Base-by-base conservation (phyloP, 2,797 vertebrate genomes). In the Australoheros facetus region DNA sequence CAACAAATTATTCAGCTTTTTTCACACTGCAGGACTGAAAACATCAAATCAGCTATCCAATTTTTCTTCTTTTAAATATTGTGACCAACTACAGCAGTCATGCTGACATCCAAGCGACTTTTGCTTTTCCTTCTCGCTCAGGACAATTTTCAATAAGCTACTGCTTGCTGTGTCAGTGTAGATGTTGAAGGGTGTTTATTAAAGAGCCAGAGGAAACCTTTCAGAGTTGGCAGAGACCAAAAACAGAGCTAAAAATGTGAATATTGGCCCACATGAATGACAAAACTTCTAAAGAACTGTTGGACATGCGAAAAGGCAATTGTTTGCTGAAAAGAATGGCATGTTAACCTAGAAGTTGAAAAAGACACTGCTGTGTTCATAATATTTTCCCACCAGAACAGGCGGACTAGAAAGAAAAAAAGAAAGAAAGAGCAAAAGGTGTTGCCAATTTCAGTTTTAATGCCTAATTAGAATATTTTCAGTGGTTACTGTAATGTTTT, bases 1-100 rank as follows among this genome's bases (percentile, higher is more conserved):
- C 66, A 14, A 87, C 66, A 69, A 87, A 85, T 82, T 26, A 90
- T 87, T 83, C 69, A 28, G 74, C 80, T 64, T 89, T 32, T 88
- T 81, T 89, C 74, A 82, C 80, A 79, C 85, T 81, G 10, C 21
- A 2, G 56, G 53, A 80, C 66, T 39, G 73, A 86, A 87, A 86
- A 81, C 11, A 85, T 81, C 39, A 80, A 87, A 87, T 83, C 73
- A 77, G 32, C 59, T 19, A 2, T 62, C 71, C 71, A 66, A 32
- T 81, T 82, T 79, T 30, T 77, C n/a, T 53, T 77, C 54, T 57
- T 80, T 75, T 4, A 75, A 70, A 72, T 79, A 30, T 62, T 75
- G 19, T 34, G 39, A 55, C 19, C 7, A 2, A 7, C 51, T 16
- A 2, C 19, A 64, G 72, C 45, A 45, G 56, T 4, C 51, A 48